A percentile compares a stretch with the other conserved stretches of the same genome.
Evolutionary conservation across 2,888 invertebrate genomes (phyloP).

Genomic region (Halictus quadricinctus): DNA sequence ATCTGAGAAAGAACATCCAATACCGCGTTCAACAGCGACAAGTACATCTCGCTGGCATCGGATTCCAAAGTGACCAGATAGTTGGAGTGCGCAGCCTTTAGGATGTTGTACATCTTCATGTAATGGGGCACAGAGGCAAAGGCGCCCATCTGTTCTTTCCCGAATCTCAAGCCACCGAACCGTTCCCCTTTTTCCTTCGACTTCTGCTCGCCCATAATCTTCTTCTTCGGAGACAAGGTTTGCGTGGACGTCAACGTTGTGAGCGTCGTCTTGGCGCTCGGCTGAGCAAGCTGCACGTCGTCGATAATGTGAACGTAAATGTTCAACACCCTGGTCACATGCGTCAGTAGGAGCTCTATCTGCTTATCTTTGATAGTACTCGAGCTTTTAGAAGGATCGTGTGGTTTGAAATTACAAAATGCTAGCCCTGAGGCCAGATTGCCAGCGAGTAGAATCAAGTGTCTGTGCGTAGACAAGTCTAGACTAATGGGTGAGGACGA

Average conservation of each 20-base stretch:
- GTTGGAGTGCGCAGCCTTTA: constrained; percentile 92
- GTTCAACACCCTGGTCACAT: constrained; percentile 88
- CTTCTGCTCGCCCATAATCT: constrained; percentile 77
- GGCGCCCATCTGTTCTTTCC: constrained; percentile 67
- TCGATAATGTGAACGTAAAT: constrained; percentile 90
- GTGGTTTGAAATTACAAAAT: constrained; percentile 82
- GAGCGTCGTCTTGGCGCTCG: constrained; percentile 84
- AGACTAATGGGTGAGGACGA: constrained; percentile 83
- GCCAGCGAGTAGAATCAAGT: constrained; percentile 81
- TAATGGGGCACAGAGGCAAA: constrained; percentile 91
- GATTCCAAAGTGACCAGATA: constrained; percentile 93
- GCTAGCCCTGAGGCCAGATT: constrained; percentile 81
- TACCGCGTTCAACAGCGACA: constrained; percentile 86
- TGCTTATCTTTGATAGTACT: constrained; percentile 79
- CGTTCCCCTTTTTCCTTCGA: constrained; percentile 83
- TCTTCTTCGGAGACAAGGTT: constrained; percentile 82
- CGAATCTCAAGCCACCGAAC: constrained; percentile 72
- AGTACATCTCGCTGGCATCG: constrained; percentile 89
- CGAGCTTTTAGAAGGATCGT: constrained; percentile 76
- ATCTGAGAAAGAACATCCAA: constrained; percentile 87
- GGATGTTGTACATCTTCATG: constrained; percentile 89
- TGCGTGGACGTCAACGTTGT: constrained; percentile 84
- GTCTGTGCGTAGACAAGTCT: constrained; percentile 83
- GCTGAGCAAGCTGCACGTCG: constrained; percentile 82
- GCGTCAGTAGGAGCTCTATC: constrained; percentile 86